Base-by-base conservation (phyloP, 2,888 invertebrate genomes). In the Yponomeuta sedellus region DNA sequence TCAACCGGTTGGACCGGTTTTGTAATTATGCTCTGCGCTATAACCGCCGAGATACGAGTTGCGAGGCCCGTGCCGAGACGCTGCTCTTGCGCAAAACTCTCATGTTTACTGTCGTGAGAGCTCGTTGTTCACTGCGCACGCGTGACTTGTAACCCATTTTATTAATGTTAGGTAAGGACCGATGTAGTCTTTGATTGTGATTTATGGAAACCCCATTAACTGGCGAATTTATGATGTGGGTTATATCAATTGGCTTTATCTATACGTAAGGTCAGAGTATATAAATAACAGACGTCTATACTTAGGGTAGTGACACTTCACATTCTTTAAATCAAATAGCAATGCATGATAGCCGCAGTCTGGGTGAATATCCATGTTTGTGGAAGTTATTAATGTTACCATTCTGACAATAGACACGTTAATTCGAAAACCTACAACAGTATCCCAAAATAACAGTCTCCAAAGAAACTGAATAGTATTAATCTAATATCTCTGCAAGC, bases 11-110 rank as follows among this genome's bases (percentile, higher is more conserved):
- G 73, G 73, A 88, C 91, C 87, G 86, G 91, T 90, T 89, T 86
- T 76, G 83, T 90, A 89, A 89, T 90, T 90, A 89, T 88, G 89
- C 88, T 86, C 80, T 75, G 83, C 85, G 86, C 87, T 87, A 88
- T 88, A 87, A 81, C 87, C 88, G 88, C 88, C 85, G 85, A 86
- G 82, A 85, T 86, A 86, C 82, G 81, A 88, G 82, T 84, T 85
- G 83, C 79, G 81, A 78, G 81, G 82, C 77, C 77, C 78, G 78
- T 12, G 57, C 61, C 82, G 83, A 34, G 34, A 34, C 34, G 34
- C 34, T 34, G 34, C 34, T 34, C 83, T 87, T 88, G 88, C 86
- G 86, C 87, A 88, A 88, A 88, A 82, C 83, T 74, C 78, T 76
- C 75, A 78, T 75, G 20, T 58, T 65, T 40, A 66, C 44, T 64